Percentiles rank a stretch among this genome's conserved stretches.
Evolutionary conservation across 2,113 vertebrate species (phyloP).

Genomic region (Phalacrocorax brasilianus): DNA sequence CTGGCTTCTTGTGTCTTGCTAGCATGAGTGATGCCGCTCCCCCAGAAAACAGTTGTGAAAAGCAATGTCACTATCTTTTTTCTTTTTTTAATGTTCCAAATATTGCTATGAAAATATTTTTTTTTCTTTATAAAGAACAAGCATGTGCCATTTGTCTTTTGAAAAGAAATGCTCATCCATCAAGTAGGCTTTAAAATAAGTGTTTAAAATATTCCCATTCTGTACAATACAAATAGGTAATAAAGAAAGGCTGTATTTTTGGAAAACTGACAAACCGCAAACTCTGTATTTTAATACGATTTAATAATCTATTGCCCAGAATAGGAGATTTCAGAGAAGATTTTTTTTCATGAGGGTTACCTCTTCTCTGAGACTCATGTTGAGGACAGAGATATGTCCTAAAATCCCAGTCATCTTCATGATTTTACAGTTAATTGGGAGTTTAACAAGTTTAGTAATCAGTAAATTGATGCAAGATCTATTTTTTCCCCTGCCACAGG

Average conservation of each 20-base stretch:
- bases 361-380: neutral
- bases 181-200: neutral
- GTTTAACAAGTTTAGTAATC: neutral
- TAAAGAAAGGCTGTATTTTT: neutral
- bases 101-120: neutral
- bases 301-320: neutral
- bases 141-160: neutral
- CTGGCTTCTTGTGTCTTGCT: neutral
- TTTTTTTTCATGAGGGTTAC: neutral
- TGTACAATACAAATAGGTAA: neutral
- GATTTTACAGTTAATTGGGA: neutral
- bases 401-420: neutral
- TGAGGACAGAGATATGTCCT: neutral
- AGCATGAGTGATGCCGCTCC: neutral
- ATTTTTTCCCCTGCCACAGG: neutral
- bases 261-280: neutral
- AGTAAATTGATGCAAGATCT: neutral
- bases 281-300: neutral
- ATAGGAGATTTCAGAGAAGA: neutral
- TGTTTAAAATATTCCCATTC: neutral
- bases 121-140: neutral
- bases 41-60: neutral
- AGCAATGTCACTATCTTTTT: neutral
- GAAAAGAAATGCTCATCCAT: neutral
- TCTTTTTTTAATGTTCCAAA: neutral